phyloP scores from a whole-genome alignment of 1,140 invertebrate species.

The Vollenhovia emeryi region DNA sequence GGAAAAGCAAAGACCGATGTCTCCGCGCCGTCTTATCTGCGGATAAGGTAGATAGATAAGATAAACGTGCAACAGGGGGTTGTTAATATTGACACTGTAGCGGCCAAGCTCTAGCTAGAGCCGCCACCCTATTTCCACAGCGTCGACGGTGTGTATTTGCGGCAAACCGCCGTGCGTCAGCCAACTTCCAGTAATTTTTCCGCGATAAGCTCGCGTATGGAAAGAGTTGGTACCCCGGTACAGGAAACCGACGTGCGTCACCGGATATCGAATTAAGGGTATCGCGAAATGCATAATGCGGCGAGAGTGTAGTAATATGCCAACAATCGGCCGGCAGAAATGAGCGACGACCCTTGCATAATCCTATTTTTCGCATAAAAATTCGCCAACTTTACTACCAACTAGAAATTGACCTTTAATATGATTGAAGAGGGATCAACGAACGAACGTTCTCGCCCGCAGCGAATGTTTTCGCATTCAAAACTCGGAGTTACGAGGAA shows the following conservation, averaged over 20 bases:
- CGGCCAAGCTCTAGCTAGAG: constrained; percentile 23
- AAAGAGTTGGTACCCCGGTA: neutral
- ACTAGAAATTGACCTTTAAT: neutral
- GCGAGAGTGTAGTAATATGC: neutral
- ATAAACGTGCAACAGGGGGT: constrained; percentile 41
- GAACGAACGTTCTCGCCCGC: neutral
- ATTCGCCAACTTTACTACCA: neutral
- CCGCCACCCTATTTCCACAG: constrained; percentile 13
- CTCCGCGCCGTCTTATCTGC: constrained; percentile 6
- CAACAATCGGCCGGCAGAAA: neutral
- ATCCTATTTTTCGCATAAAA: neutral
- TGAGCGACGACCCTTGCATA: neutral
- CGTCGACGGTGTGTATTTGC: neutral
- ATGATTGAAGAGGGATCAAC: neutral
- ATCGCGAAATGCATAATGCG: neutral
- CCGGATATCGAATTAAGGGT: constrained; percentile 1
- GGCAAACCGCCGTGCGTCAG: neutral
- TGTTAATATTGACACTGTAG: constrained; percentile 65
- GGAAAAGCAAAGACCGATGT: constrained; percentile 13
- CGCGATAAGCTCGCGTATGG: constrained; percentile 1
- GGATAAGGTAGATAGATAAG: constrained; percentile 45
- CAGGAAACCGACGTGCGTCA: constrained; percentile 30
- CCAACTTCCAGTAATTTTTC: constrained; percentile 34
- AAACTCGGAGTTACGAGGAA: neutral
- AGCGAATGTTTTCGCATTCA: constrained; percentile 32